Evolutionary conservation across 2,113 vertebrate genomes (phyloP).

Genomic region (Mirza zaza): DNA sequence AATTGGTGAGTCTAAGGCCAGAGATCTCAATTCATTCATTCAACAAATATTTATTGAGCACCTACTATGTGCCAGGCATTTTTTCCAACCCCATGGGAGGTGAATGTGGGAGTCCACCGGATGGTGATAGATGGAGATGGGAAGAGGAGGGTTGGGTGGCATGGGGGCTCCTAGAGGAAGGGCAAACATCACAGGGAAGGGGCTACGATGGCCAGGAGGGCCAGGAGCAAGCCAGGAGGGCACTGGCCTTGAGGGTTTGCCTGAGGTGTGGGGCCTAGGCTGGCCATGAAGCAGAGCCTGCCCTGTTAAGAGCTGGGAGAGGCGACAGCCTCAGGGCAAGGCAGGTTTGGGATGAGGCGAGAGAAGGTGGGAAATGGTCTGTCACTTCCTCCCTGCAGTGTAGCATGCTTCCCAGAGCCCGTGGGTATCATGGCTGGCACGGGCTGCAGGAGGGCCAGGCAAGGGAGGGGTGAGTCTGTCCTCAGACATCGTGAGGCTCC

Average conservation of each 20-base stretch:
- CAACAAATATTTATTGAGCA: constrained; percentile 78
- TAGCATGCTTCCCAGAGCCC: not conserved
- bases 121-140: constrained; percentile 10
- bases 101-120: not conserved
- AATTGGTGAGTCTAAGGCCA: not conserved
- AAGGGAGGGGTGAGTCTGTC: not conserved
- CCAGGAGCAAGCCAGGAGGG: not conserved
- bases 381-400: not conserved
- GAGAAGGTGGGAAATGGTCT: not conserved
- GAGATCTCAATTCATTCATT: constrained; percentile 46
- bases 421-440: not conserved
- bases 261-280: not conserved
- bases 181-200: not conserved
- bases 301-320: not conserved
- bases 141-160: not conserved
- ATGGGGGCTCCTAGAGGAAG: not conserved
- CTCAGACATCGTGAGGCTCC: not conserved
- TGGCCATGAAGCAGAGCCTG: not conserved
- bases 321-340: accelerated
- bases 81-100: not conserved
- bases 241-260: not conserved
- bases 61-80: constrained; percentile 65
- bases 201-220: not conserved
- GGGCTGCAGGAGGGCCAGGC: accelerated
- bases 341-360: not conserved